Conservation (phyloP, 2,113 vertebrate genomes). For the Neogobius melanostomus region DNA sequence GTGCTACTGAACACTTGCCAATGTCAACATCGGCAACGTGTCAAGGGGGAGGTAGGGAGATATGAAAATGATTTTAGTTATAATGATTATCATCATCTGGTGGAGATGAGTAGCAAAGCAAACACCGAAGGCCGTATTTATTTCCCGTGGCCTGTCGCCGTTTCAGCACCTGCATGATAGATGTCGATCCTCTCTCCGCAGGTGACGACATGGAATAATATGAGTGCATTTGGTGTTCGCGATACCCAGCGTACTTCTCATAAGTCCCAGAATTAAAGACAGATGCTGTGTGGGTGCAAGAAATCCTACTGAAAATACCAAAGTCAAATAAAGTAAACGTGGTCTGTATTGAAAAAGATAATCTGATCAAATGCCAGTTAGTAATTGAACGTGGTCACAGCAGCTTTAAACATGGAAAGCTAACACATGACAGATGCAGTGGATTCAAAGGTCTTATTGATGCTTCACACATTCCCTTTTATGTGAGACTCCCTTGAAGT, state of each 20-base stretch:
- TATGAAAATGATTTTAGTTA: conserved; percentile 48
- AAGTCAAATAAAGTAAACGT: neutral
- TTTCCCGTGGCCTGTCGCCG: conserved; percentile 49
- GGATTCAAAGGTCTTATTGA: neutral
- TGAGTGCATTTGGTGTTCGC: neutral
- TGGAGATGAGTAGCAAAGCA: conserved; percentile 26
- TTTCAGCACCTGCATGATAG: conserved; percentile 51
- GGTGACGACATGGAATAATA: conserved; percentile 18
- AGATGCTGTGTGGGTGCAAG: conserved; percentile 6
- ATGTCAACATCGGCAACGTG: conserved; percentile 48
- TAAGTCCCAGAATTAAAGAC: conserved; percentile 14
- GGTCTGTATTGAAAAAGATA: conserved; percentile 10
- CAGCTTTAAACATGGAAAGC: neutral
- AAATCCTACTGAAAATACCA: conserved; percentile 3
- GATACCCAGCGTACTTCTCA: neutral
- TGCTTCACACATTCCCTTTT: conserved; percentile 7
- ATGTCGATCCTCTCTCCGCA: conserved; percentile 34
- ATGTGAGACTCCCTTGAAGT: neutral
- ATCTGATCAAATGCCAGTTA: neutral
- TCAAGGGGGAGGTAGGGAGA: conserved; percentile 38
- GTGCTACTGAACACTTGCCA: conserved; percentile 50
- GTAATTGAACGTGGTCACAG: conserved; percentile 10
- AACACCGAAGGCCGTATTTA: conserved; percentile 31
- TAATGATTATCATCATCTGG: conserved; percentile 37
- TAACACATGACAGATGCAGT: conserved; percentile 11